Conservation (phyloP, 2,113 vertebrate genomes). For the Oceanites oceanicus region DNA sequence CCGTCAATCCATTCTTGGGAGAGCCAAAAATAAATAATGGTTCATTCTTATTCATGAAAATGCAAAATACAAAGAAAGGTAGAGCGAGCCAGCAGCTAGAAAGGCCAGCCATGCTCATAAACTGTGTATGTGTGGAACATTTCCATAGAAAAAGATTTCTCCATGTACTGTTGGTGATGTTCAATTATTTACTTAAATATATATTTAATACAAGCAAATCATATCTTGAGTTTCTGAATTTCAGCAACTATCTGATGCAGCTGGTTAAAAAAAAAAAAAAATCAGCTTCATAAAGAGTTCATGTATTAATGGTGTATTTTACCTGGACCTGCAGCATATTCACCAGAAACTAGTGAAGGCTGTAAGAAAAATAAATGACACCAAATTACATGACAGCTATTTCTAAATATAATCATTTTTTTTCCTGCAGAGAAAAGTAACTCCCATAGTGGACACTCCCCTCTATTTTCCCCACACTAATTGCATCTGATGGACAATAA, state of each 20-base stretch:
- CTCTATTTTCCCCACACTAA: not conserved
- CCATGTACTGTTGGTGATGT: not conserved
- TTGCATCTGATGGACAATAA: not conserved
- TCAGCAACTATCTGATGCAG: not conserved
- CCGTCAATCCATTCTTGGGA: not conserved
- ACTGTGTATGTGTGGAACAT: not conserved
- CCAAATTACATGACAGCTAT: not conserved
- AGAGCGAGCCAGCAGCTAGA: not conserved
- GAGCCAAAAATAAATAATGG: conserved; percentile 2
- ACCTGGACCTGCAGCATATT: not conserved
- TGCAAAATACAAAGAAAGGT: not conserved
- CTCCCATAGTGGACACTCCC: not conserved
- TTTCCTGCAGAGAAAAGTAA: not conserved
- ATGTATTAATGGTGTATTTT: not conserved
- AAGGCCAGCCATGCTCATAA: not conserved
- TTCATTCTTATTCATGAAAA: conserved; percentile 1
- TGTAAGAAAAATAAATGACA: not conserved
- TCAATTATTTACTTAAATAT: not conserved
- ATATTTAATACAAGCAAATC: not conserved
- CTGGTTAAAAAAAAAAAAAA: not conserved
- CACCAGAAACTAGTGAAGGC: not conserved
- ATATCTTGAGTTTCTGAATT: not conserved
- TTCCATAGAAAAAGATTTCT: not conserved
- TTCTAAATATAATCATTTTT: not conserved
- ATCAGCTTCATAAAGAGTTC: not conserved